These are phyloP conservation scores for Cantharis rufa DNA, from an alignment of 2,888 invertebrate genomes.

Conservation along the genomic window DNA sequence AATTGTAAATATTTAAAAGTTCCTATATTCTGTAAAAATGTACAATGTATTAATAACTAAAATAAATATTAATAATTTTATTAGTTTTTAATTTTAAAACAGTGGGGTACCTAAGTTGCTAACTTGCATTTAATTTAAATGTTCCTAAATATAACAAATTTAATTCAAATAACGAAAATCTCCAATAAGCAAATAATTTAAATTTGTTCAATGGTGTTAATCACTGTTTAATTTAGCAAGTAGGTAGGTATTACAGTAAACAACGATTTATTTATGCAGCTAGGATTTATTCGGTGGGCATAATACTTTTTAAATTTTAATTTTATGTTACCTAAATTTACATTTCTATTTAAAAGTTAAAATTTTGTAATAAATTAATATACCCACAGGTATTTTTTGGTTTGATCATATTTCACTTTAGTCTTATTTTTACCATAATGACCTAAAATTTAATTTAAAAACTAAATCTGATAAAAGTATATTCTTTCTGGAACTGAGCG, in stretches of 20 bases:
- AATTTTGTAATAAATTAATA: no score
- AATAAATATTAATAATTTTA: conserved; percentile 23
- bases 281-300: not conserved
- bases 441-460: no score
- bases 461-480: no score
- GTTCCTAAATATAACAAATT: not conserved
- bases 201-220: not conserved
- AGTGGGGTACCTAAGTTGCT: not conserved
- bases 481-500: no score
- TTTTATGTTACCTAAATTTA: not conserved
- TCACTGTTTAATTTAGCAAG: not conserved
- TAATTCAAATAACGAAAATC: not conserved
- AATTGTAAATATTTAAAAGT: conserved; percentile 48
- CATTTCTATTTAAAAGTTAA: not conserved
- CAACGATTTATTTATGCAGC: not conserved
- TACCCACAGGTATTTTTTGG: no score
- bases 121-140: not conserved
- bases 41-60: conserved; percentile 29
- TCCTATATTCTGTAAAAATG: conserved; percentile 41
- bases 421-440: no score
- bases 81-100: not conserved
- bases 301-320: not conserved
- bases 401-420: no score
- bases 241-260: not conserved
- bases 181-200: not conserved